Evolutionary conservation across 2,797 vertebrate species (phyloP), one percentile per base, ranked within the genome.

Genomic region (Anabas testudineus): DNA sequence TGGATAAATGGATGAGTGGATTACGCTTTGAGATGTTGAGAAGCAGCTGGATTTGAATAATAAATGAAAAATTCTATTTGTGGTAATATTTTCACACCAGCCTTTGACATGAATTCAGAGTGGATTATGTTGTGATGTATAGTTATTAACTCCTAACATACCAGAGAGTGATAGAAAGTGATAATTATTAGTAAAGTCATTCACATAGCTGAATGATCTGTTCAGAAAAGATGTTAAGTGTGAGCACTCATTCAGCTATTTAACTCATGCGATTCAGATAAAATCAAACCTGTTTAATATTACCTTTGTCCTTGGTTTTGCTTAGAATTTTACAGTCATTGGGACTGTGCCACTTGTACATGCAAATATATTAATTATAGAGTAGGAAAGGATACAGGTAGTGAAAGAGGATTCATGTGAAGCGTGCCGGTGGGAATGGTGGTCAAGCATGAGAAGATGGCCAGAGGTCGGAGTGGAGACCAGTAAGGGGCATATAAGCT

Each of bases 401-500:
- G 22, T 21, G 67, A 71, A 41, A 24, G 58, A 46, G 24, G 12
- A 19, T 28, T 4, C 26, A 28, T 43, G 32, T 59, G 21, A 52
- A 36, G 43, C 36, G 41, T 43, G 46, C 12, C 6, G 49, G 4
- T 42, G 14, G 16, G 64, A 63, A 52, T 52, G 45, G 24, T 41
- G 51, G 55, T 74, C 45, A 59, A 65, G 65, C 10, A 58, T 2
- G 1, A 55, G 24, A 49, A 36, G 34, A 37, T 52, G 55, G 69
- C 26, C 51, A 37, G 52, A 36, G 34, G 58, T 52, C 62, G 32
- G 42, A 64, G 55, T 53, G 69, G 64, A 68, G 64, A 63, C 63
- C 45, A n/a, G 47, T 65, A 67, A 58, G 12, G 21, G 41, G 42
- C 42, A 53, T 5, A n/a, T 4, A 21, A 42, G n/a, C 45, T 30